Percentiles rank a stretch among this genome's conserved stretches.
Conservation (phyloP, 2,797 vertebrate species). For the Adrianichthys oophorus region DNA sequence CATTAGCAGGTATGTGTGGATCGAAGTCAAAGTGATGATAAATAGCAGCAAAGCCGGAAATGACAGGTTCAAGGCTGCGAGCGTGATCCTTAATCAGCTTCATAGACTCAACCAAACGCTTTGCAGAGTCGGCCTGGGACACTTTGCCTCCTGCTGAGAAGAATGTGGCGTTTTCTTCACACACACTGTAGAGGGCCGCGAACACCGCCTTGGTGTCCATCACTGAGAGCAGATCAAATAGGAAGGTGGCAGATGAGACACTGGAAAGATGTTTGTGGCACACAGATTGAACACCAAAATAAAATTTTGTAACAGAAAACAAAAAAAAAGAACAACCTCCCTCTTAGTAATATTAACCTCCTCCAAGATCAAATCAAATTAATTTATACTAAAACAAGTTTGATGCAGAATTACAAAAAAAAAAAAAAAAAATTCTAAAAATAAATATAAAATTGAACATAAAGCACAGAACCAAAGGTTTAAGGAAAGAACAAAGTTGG, state of each 20-base stretch:
- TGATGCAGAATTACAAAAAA: too few relatives aligned
- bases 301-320: slow-evolving; percentile 15
- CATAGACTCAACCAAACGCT: slow-evolving; percentile 78
- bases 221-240: slow-evolving; percentile 42
- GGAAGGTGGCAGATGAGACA: slow-evolving; percentile 3
- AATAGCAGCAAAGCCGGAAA: slow-evolving; percentile 78
- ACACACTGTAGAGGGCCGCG: slow-evolving; percentile 80
- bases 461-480: too few relatives aligned
- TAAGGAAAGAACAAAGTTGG: too few relatives aligned
- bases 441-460: too few relatives aligned
- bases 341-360: too few relatives aligned
- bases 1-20: slow-evolving; percentile 87
- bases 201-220: slow-evolving; percentile 90
- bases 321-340: too few relatives aligned
- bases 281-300: slow-evolving; percentile 26
- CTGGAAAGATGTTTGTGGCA: slow-evolving; percentile 1
- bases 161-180: slow-evolving; percentile 86
- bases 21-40: slow-evolving; percentile 92
- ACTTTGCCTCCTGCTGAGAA: slow-evolving; percentile 80
- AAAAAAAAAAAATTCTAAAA: too few relatives aligned
- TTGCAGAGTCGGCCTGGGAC: slow-evolving; percentile 73
- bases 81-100: slow-evolving; percentile 83
- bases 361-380: too few relatives aligned
- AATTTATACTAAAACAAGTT: too few relatives aligned
- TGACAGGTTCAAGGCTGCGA: slow-evolving; percentile 79